These are phyloP conservation scores for Leptarthrus brevirostris DNA, from an alignment of 2,888 invertebrate species.

Conservation along the genomic window DNA sequence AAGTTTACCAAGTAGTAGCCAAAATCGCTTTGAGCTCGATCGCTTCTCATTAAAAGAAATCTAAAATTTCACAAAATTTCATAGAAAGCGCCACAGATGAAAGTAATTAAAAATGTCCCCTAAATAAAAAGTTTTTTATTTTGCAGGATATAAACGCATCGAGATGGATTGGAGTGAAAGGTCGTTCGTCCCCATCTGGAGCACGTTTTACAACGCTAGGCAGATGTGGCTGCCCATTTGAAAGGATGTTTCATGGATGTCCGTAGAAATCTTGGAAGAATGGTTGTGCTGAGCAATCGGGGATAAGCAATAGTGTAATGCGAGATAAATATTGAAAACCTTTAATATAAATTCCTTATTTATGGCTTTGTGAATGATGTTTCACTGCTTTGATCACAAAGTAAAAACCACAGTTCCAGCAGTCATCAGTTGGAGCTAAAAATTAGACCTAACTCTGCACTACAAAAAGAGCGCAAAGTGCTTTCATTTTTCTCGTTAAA, in stretches of 20 bases:
- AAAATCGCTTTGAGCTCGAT: no score
- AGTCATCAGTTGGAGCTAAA: slow-evolving; percentile 33
- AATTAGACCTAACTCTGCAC: slow-evolving; percentile 27
- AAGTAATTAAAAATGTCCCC: no score
- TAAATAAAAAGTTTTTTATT: no score
- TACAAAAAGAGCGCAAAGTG: slow-evolving; percentile 36
- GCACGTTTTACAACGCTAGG: slow-evolving; percentile 59
- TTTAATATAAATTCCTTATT: slow-evolving; percentile 38
- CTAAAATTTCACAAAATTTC: no score
- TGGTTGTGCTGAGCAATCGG: slow-evolving; percentile 30
- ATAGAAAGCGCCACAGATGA: no score
- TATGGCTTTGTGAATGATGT: slow-evolving; percentile 43
- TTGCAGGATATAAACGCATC: slow-evolving; percentile 47
- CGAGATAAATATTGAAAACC: slow-evolving; percentile 26
- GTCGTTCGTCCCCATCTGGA: slow-evolving; percentile 64
- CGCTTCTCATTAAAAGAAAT: no score
- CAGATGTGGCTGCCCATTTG: slow-evolving; percentile 66
- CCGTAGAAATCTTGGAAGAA: slow-evolving; percentile 8
- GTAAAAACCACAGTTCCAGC: slow-evolving; percentile 19
- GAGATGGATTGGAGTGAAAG: slow-evolving; percentile 67
- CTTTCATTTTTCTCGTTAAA: slow-evolving; percentile 25
- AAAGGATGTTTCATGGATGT: slow-evolving; percentile 58
- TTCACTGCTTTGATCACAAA: slow-evolving; percentile 38
- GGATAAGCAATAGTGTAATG: slow-evolving; percentile 47
- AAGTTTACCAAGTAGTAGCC: no score